Percentiles rank a stretch among this genome's conserved stretches.
phyloP scores from a whole-genome alignment of 2,113 vertebrate species.

The Siniperca chuatsi region DNA sequence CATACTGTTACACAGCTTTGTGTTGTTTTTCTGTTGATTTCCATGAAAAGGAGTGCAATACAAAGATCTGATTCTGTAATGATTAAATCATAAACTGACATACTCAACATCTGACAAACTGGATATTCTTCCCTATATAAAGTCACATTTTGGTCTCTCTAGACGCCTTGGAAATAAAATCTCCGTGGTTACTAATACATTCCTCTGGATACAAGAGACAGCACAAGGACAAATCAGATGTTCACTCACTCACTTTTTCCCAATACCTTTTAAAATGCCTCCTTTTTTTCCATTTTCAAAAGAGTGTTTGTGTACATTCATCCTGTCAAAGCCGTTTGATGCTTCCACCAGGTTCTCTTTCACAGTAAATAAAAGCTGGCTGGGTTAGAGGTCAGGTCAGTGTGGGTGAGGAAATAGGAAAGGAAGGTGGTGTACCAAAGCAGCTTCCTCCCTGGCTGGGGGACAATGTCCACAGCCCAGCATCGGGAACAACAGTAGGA shows the following conservation, averaged over 20 bases:
- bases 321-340: slow-evolving; percentile 64
- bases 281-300: slow-evolving; percentile 65
- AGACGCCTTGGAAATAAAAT: slow-evolving; percentile 28
- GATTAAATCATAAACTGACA: slow-evolving; percentile 16
- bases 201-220: slow-evolving; percentile 45
- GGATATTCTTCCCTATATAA: background rate
- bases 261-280: slow-evolving; percentile 55
- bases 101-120: no score
- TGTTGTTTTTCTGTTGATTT: slow-evolving; percentile 88
- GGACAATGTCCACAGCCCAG: slow-evolving; percentile 66
- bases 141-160: slow-evolving; percentile 25
- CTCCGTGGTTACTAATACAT: slow-evolving; percentile 46
- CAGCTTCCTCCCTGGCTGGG: slow-evolving; percentile 76
- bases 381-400: slow-evolving; percentile 65
- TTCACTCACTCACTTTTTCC: slow-evolving; percentile 46
- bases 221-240: slow-evolving; percentile 45
- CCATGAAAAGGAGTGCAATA: slow-evolving; percentile 82
- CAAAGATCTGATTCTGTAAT: background rate
- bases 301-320: slow-evolving; percentile 55
- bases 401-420: slow-evolving; percentile 73
- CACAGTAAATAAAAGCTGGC: slow-evolving; percentile 83
- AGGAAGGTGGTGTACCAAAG: slow-evolving; percentile 54
- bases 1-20: slow-evolving; percentile 90
- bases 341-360: slow-evolving; percentile 64
- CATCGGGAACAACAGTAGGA: slow-evolving; percentile 86